Percentiles rank a stretch among this genome's conserved stretches.
Conservation (phyloP, 2,797 vertebrate genomes). For the Enteromius afrohamiltoni region DNA sequence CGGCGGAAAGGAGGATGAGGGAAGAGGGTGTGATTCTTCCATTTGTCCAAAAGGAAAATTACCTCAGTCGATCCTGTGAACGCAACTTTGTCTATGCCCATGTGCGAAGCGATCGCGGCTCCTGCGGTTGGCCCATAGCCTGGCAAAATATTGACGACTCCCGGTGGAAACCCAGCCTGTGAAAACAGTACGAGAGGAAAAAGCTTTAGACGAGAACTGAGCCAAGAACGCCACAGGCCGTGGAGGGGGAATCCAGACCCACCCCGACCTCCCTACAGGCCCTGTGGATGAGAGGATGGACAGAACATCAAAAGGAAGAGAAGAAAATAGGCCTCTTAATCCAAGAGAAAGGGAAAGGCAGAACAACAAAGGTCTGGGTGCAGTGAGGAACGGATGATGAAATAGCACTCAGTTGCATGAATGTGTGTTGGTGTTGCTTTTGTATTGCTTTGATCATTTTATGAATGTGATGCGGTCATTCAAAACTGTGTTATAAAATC, state of each 20-base stretch:
- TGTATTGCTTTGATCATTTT: slow-evolving; percentile 33
- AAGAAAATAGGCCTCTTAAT: slow-evolving; percentile 69
- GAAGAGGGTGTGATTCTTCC: slow-evolving; percentile 54
- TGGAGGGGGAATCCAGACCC: slow-evolving; percentile 75
- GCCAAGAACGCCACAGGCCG: slow-evolving; percentile 82
- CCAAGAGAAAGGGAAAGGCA: slow-evolving; percentile 67
- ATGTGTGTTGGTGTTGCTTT: slow-evolving; percentile 33
- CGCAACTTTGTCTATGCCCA: slow-evolving; percentile 98
- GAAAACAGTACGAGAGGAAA: slow-evolving; percentile 84
- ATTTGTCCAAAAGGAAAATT: slow-evolving; percentile 60
- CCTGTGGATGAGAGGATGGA: slow-evolving; percentile 61
- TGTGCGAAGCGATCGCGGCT: slow-evolving; percentile 91
- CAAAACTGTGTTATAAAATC: not conserved
- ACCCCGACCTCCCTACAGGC: slow-evolving; percentile 73
- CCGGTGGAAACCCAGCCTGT: slow-evolving; percentile 98
- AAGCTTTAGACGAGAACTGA: slow-evolving; percentile 74
- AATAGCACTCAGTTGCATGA: slow-evolving; percentile 22
- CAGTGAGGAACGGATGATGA: slow-evolving; percentile 45
- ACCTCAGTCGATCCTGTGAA: slow-evolving; percentile 99
- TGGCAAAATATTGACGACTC: slow-evolving; percentile 99
- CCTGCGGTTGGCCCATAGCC: slow-evolving; percentile 96
- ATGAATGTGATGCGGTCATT: slow-evolving; percentile 82
- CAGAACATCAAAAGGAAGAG: slow-evolving; percentile 74
- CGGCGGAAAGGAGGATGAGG: slow-evolving; percentile 41
- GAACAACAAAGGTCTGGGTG: slow-evolving; percentile 51